phyloP scores from a whole-genome alignment of 2,888 invertebrate species.

The Antitype chi region DNA sequence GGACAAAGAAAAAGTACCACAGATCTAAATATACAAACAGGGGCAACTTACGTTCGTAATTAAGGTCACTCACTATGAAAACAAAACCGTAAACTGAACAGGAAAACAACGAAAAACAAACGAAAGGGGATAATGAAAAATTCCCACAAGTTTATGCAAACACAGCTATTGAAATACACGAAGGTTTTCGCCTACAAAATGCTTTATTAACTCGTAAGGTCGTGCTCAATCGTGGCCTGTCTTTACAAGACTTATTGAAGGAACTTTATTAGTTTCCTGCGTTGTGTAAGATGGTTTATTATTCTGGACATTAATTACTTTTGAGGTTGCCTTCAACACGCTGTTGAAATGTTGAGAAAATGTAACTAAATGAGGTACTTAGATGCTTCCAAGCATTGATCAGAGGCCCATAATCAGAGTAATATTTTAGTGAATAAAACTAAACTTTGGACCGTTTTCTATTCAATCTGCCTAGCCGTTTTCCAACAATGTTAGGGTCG shows the following conservation, averaged over 20 bases:
- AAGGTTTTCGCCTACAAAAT: slow-evolving; percentile 29
- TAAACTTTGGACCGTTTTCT: no score
- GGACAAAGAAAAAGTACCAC: not conserved
- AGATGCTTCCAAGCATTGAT: no score
- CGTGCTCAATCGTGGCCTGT: not conserved
- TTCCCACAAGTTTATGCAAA: slow-evolving; percentile 25
- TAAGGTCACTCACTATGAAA: slow-evolving; percentile 19
- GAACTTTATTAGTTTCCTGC: slow-evolving; percentile 21
- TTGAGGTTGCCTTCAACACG: not conserved
- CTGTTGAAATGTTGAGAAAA: no score
- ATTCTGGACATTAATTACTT: not conserved
- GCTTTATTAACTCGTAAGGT: slow-evolving; percentile 21
- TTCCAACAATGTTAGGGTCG: no score
- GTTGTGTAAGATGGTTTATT: not conserved
- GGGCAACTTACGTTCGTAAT: slow-evolving; percentile 17
- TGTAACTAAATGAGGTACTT: no score
- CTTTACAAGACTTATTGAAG: slow-evolving; percentile 14
- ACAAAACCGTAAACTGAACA: slow-evolving; percentile 26
- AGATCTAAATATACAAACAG: slow-evolving; percentile 25
- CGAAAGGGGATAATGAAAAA: slow-evolving; percentile 36
- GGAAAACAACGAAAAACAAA: slow-evolving; percentile 19
- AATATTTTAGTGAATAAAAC: no score
- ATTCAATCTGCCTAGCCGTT: no score
- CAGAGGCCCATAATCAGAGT: no score
- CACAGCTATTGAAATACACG: slow-evolving; percentile 21